These are phyloP conservation scores for Eumaeus atala DNA, from an alignment of 1,140 invertebrate species.

Conservation along the genomic window DNA sequence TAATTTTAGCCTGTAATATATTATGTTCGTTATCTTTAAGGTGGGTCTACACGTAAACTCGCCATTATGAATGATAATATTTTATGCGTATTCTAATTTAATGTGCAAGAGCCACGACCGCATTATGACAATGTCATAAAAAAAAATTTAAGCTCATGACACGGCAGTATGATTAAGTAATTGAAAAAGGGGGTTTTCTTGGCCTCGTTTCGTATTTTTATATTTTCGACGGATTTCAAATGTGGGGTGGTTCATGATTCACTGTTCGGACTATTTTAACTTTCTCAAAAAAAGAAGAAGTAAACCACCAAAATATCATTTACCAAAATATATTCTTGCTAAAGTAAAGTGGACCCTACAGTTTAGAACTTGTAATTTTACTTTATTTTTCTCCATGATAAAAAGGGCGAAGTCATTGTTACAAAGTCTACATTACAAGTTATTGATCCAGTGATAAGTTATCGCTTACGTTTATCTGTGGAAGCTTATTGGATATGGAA, in stretches of 20 bases:
- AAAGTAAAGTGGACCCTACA: no score
- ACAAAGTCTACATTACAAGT: conserved; percentile 40
- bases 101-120: conserved; percentile 57
- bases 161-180: conserved; percentile 15
- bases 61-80: conserved; percentile 57
- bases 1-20: no score
- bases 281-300: no score
- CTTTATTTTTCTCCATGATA: no score
- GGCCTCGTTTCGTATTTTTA: neutral
- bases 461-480: conserved; percentile 49
- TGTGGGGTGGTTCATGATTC: no score
- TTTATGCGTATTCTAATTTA: conserved; percentile 58
- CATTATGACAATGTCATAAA: conserved; percentile 53
- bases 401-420: conserved; percentile 19
- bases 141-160: conserved; percentile 30
- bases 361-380: no score
- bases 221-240: no score
- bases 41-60: conserved; percentile 55
- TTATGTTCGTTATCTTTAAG: conserved; percentile 26
- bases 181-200: conserved; percentile 1
- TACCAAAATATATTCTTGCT: no score
- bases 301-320: no score
- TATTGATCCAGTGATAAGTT: conserved; percentile 62
- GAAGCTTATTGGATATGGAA: conserved; percentile 29
- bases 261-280: no score